Evolutionary conservation across 2,797 vertebrate genomes (phyloP), one percentile per base, ranked within the genome.

Genomic region (Channa striata): DNA sequence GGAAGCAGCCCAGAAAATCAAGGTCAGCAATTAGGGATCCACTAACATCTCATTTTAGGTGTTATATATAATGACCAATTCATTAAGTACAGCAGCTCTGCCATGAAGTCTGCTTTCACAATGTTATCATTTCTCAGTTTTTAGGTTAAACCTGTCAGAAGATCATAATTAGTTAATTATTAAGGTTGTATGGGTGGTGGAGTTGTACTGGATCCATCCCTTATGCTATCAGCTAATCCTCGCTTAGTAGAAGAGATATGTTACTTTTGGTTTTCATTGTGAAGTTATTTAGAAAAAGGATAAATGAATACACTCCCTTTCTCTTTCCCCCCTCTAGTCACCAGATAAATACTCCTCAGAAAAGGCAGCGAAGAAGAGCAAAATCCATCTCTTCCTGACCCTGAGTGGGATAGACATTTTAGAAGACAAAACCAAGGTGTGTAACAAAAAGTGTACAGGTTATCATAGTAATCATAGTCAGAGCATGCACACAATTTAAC

Each of bases 341-440:
- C 61, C 87, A 11, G 82, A 90, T 42, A 12, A 50, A 42, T 58
- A 66, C 43, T 53, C 60, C 13, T 42, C 68, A 19, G 86, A 91
- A 51, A 93, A 90, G 69, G 69, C 52, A 17, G 78, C 81, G 5
- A 92, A 90, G 77, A 94, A 89, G 68, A 90, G 61, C 57, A 94
- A 93, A 77, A 89, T 92, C 39, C 72, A 88, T 8, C 60, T 95
- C 56, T 94, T 94, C 68, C 60, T 94, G 61, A 89, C 92, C 1
- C 49, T 60, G 44, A 89, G 78, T n/a, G 90, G 87, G 39, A 85
- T 94, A 2, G 94, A 94, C 83, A 79, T 94, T 53, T 73, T 95
- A 74, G 92, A 95, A 73, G 77, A 90, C 65, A 93, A 94, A 82
- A 94, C 93, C 17, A 95, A 93, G 90, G 94, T 94, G 43, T 44